These are phyloP conservation scores for Coleophora deauratella DNA, from an alignment of 2,888 invertebrate genomes.

Conservation along the genomic window DNA sequence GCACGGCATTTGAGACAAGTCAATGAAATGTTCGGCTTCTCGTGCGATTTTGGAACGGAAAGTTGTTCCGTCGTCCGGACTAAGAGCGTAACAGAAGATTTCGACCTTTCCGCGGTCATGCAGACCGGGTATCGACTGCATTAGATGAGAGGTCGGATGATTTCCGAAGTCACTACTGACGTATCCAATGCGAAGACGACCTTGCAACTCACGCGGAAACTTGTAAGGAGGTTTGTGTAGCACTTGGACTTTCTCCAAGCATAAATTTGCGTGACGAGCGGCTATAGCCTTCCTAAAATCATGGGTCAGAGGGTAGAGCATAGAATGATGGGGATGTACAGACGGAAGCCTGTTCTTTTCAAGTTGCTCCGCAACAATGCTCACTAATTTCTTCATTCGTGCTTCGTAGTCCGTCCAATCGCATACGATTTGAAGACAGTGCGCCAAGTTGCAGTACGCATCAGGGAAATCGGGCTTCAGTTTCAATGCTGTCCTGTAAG, in stretches of 20 bases:
- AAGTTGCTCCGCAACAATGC: constrained; percentile 97
- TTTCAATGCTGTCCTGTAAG: constrained; percentile 97
- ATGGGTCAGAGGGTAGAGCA: constrained; percentile 98
- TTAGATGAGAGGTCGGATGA: constrained; percentile 98
- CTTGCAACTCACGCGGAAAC: constrained; percentile 80
- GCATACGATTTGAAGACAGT: constrained; percentile 99
- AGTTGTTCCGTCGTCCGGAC: constrained; percentile 97
- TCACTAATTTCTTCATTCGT: constrained; percentile 96
- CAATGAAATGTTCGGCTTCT: constrained; percentile 97
- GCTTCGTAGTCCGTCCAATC: constrained; percentile 99
- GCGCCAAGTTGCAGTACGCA: constrained; percentile 99
- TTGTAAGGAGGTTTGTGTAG: constrained; percentile 93
- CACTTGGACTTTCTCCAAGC: constrained; percentile 97
- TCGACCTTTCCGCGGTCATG: constrained; percentile 91
- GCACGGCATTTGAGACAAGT: constrained; percentile 93
- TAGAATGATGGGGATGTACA: constrained; percentile 99
- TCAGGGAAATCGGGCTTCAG: constrained; percentile 99
- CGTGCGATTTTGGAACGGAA: constrained; percentile 96
- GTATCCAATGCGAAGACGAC: constrained; percentile 93
- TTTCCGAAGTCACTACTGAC: constrained; percentile 99
- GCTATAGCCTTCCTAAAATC: constrained; percentile 97
- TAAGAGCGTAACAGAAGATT: constrained; percentile 94
- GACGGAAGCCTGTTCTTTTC: constrained; percentile 98
- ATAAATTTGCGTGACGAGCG: constrained; percentile 96
- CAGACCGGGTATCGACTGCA: constrained; percentile 98